These are phyloP conservation scores for Scaptodrosophila lebanonensis DNA, from an alignment of 1,140 invertebrate genomes.

Conservation along the genomic window DNA sequence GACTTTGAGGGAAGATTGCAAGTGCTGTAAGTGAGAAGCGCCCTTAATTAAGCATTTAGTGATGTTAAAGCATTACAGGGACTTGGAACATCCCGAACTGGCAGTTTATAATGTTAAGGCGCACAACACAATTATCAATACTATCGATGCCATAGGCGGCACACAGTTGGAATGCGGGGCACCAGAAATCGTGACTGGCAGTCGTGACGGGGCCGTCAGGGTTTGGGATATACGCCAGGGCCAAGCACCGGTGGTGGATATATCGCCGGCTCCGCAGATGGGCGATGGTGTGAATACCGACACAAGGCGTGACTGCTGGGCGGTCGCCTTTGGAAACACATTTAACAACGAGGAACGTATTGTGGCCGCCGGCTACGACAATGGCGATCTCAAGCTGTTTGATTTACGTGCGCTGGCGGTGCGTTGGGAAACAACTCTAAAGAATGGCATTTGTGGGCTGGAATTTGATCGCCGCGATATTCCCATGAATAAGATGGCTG, in stretches of 20 bases:
- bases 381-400: slow-evolving; percentile 97
- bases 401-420: slow-evolving; percentile 91
- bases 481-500: slow-evolving; percentile 95
- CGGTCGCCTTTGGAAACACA: slow-evolving; percentile 91
- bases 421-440: slow-evolving; percentile 94
- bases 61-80: slow-evolving; percentile 80
- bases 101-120: slow-evolving; percentile 90
- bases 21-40: slow-evolving; percentile 82
- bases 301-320: slow-evolving; percentile 88
- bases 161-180: slow-evolving; percentile 89
- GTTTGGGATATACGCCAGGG: slow-evolving; percentile 97
- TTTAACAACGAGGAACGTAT: slow-evolving; percentile 90
- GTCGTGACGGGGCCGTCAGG: slow-evolving; percentile 94
- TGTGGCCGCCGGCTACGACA: slow-evolving; percentile 95
- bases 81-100: slow-evolving; percentile 84
- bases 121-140: slow-evolving; percentile 93
- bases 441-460: slow-evolving; percentile 93
- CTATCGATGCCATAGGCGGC: slow-evolving; percentile 95
- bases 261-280: slow-evolving; percentile 84
- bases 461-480: slow-evolving; percentile 98
- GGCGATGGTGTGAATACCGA: slow-evolving; percentile 79
- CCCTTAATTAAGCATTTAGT: not conserved
- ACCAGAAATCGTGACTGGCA: slow-evolving; percentile 95
- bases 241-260: slow-evolving; percentile 90
- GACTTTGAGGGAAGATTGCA: slow-evolving; percentile 92